Evolutionary conservation across 2,113 vertebrate species (phyloP).

Genomic region (Brachyhypopomus gauderio): DNA sequence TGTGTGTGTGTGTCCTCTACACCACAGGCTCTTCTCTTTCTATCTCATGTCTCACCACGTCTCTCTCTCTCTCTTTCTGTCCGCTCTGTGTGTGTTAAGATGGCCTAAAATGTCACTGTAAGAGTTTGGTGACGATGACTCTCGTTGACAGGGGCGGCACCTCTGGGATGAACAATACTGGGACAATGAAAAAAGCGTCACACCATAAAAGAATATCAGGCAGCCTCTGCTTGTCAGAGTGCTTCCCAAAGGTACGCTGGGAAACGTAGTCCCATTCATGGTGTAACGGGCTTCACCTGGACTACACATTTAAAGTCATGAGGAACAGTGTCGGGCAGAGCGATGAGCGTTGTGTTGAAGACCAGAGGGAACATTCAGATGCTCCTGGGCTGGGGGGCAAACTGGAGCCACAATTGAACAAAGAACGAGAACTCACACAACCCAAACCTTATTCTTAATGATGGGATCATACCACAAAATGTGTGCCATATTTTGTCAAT

Average conservation of each 20-base stretch:
- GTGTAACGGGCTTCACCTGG: not conserved
- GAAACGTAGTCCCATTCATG: not conserved
- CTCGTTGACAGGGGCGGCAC: not conserved
- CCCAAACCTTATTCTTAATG: no score
- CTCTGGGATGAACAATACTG: not conserved
- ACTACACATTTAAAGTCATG: constrained; percentile 26
- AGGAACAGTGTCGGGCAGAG: constrained; percentile 22
- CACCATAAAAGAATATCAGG: constrained; percentile 6
- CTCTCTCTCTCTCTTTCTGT: no score
- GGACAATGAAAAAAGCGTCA: not conserved
- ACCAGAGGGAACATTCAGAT: not conserved
- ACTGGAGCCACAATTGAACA: not conserved
- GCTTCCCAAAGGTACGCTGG: constrained; percentile 10
- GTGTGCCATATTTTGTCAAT: no score
- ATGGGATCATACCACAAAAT: no score
- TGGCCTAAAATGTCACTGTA: not conserved
- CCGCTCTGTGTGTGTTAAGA: not conserved
- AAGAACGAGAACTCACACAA: not conserved
- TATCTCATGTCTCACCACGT: no score
- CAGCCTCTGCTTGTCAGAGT: not conserved
- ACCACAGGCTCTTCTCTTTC: not conserved
- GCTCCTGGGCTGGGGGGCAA: no score
- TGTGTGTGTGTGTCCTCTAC: not conserved
- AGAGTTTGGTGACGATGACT: not conserved
- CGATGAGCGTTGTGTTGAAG: constrained; percentile 35